Conservation (phyloP, 2,888 invertebrate genomes). For the Mylabris sibirica region DNA sequence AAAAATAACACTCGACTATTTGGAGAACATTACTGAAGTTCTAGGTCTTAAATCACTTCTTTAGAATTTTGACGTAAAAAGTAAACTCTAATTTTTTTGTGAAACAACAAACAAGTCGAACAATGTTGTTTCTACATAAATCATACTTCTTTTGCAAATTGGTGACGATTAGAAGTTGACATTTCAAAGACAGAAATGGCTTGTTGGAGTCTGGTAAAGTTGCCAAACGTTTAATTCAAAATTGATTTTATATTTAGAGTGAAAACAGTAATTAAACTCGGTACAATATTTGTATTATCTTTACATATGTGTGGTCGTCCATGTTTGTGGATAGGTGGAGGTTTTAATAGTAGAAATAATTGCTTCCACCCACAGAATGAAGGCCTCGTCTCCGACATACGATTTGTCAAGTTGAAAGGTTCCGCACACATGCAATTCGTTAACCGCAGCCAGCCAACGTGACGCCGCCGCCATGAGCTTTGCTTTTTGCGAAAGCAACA, state of each 20-base stretch:
- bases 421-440: slow-evolving; percentile 63
- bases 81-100: neutral
- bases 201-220: neutral
- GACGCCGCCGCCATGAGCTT: slow-evolving; percentile 59
- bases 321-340: slow-evolving; percentile 41
- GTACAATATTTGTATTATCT: slow-evolving; percentile 28
- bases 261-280: neutral
- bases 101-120: neutral
- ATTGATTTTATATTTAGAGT: slow-evolving; percentile 11
- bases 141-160: neutral
- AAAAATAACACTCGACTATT: neutral
- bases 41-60: neutral
- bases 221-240: neutral
- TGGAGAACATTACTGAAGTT: neutral
- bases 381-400: slow-evolving; percentile 54
- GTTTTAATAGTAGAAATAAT: slow-evolving; percentile 50
- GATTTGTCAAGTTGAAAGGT: slow-evolving; percentile 62
- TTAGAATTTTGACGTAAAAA: neutral
- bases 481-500: slow-evolving; percentile 57
- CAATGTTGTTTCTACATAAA: slow-evolving; percentile 1
- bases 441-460: slow-evolving; percentile 61
- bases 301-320: slow-evolving; percentile 27
- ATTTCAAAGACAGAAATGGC: neutral
- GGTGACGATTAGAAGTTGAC: neutral
- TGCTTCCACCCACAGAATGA: slow-evolving; percentile 55